Conservation (phyloP, 2,797 vertebrate genomes). For the Gobionotothen gibberifrons region DNA sequence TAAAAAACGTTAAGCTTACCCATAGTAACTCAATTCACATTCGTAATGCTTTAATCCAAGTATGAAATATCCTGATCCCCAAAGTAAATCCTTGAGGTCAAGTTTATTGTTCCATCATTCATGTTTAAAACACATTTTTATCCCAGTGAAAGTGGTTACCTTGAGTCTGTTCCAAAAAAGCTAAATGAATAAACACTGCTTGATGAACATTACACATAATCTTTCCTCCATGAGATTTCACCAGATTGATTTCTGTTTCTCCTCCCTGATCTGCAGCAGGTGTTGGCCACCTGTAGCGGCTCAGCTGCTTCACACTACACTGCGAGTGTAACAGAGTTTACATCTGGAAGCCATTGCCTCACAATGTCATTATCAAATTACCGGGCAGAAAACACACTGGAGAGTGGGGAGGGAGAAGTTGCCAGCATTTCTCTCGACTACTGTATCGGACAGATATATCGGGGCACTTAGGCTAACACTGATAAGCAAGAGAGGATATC, state of each 20-base stretch:
- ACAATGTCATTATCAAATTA: constrained; percentile 73
- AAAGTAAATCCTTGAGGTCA: no score
- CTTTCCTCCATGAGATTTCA: background rate
- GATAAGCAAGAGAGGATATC: background rate
- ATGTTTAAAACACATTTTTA: no score
- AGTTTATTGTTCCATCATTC: no score
- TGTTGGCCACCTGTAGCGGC: constrained; percentile 19
- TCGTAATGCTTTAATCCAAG: no score
- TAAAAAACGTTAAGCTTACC: no score
- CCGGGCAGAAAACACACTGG: constrained; percentile 51
- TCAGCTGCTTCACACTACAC: constrained; percentile 31
- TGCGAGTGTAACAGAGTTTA: constrained; percentile 16
- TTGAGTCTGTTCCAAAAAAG: background rate
- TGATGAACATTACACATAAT: background rate
- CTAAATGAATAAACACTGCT: background rate
- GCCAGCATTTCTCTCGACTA: constrained; percentile 14
- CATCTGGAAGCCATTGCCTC: constrained; percentile 69
- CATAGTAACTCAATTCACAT: no score
- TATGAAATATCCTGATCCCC: no score
- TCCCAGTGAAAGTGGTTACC: no score
- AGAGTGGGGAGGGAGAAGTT: constrained; percentile 3
- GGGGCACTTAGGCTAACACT: background rate
- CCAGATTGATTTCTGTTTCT: background rate
- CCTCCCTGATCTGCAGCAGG: constrained; percentile 34
- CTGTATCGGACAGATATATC: constrained; percentile 3